Evolutionary conservation across 2,113 vertebrate species (phyloP).

Genomic region (Peromyscus leucopus): DNA sequence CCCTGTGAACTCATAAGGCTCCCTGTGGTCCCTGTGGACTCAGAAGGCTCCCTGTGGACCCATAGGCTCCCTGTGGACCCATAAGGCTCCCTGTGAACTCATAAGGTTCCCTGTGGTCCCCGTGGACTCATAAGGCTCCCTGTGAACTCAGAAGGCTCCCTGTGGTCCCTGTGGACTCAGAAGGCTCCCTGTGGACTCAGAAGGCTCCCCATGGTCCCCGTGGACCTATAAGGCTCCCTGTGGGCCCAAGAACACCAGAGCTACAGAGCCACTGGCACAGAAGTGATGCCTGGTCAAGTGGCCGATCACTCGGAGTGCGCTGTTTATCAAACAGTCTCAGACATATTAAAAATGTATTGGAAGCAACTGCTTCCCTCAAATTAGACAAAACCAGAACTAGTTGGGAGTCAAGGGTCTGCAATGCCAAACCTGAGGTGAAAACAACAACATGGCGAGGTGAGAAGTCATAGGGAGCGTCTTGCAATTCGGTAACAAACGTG

Average conservation of each 20-base stretch:
- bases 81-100: too few species aligned
- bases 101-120: too few species aligned
- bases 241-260: not conserved
- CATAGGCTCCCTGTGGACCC: too few species aligned
- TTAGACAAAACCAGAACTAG: conserved; percentile 20
- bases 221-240: not conserved
- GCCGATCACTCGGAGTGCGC: not conserved
- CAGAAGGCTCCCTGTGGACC: not conserved
- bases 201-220: not conserved
- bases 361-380: not conserved
- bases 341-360: not conserved
- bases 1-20: not conserved
- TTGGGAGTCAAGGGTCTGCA: not conserved
- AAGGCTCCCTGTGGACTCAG: not conserved
- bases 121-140: too few species aligned
- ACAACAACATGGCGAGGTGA: not conserved
- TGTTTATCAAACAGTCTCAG: not conserved
- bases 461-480: too few species aligned
- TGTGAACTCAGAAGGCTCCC: too few species aligned
- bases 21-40: not conserved
- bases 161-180: too few species aligned
- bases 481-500: too few species aligned
- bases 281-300: not conserved
- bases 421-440: not conserved
- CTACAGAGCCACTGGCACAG: not conserved